Percentiles rank a stretch among this genome's conserved stretches.
Conservation (phyloP, 1,140 invertebrate species). For the Drosophila sp. region DNA sequence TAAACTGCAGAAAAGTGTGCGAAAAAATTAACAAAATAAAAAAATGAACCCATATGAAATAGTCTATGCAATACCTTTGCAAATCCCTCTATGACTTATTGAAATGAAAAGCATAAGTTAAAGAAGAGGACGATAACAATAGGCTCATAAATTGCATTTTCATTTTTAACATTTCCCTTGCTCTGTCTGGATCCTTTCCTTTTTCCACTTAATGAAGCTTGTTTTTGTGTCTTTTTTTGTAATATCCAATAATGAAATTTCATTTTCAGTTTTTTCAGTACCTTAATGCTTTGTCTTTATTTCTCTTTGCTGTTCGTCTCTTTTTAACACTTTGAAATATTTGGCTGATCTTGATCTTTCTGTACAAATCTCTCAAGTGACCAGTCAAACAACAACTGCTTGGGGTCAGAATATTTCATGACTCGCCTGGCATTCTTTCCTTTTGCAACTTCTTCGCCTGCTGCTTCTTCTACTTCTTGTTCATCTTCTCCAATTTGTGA, state of each 20-base stretch:
- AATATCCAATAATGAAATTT: constrained; percentile 41
- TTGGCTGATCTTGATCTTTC: constrained; percentile 6
- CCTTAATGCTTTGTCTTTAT: neutral
- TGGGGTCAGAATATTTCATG: constrained; percentile 74
- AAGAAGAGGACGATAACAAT: constrained; percentile 55
- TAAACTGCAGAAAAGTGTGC: constrained; percentile 63
- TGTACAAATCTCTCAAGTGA: constrained; percentile 28
- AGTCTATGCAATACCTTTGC: no score
- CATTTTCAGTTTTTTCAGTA: no score
- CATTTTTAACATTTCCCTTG: constrained; percentile 74
- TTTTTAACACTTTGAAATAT: constrained; percentile 6
- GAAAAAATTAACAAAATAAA: constrained; percentile 60
- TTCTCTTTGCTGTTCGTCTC: neutral
- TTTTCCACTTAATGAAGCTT: neutral
- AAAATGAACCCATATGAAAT: no score
- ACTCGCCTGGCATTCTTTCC: constrained; percentile 45
- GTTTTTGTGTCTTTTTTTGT: constrained; percentile 17
- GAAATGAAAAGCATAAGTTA: neutral
- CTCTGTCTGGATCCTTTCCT: constrained; percentile 9
- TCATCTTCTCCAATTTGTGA: neutral
- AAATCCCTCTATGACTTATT: no score
- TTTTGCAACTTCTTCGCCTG: neutral
- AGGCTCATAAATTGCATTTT: constrained; percentile 78
- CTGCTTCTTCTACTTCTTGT: neutral
- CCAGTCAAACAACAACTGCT: constrained; percentile 76